Evolutionary conservation across 1,140 invertebrate species (phyloP), one percentile per base, ranked within the genome.

Genomic region (Drosophila varians): DNA sequence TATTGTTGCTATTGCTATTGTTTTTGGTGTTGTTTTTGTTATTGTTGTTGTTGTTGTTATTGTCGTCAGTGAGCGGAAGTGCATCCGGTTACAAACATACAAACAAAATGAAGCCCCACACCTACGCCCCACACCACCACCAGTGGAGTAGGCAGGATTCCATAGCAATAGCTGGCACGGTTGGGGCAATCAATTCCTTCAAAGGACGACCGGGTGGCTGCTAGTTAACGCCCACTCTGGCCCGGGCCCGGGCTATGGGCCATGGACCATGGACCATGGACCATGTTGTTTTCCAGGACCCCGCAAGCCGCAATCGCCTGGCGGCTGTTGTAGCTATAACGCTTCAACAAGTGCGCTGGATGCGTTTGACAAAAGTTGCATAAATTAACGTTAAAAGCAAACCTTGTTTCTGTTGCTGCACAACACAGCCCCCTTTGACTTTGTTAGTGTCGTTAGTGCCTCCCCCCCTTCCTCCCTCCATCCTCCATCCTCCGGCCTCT

Each of bases 361-460:
- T 58, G 62, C 80, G 76, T 84, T 84, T 80, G 79, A 76, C 80
- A 76, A 84, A 84, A 86, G 80, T 80, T 86, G 80, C 80, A 84
- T 84, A 84, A 84, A 84, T 84, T 84, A 84, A 86, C 82, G 80
- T 84, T 84, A 84, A 84, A 84, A 80, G 80, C 79, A 61, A 86
- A 79, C 61, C 71, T 12, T 45, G 52, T 72, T 55, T 21, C 14
- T 45, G 52, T 72, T 71, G 57, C 47, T 62, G 66, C 57, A 14
- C 45, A 55, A 77, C n/a, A n/a, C n/a, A n/a, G n/a, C n/a, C 45
- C 58, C 56, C 52, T 74, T 77, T 86, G 64, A 76, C 80, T 86
- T 86, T 84, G 76, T 79, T 79, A 86, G 74, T 19, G 36, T 34
- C 56, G 76, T 79, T 79, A 86, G 74, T 19, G 38, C 40, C 56